These are phyloP conservation scores for Gonatopus flavifemur DNA, from an alignment of 1,140 invertebrate species.

Conservation along the genomic window DNA sequence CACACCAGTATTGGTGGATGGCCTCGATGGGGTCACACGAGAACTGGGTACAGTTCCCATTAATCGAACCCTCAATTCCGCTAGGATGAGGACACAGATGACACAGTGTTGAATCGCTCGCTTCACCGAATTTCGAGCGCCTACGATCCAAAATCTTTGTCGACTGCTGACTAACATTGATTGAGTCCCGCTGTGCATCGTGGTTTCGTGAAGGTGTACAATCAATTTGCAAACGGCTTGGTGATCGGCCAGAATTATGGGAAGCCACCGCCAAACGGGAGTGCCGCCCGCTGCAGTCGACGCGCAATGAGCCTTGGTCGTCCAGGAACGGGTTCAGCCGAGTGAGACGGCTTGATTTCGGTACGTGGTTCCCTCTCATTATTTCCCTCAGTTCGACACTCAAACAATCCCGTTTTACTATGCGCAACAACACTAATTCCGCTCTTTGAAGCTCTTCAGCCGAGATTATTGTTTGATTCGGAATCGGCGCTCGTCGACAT, in stretches of 20 bases:
- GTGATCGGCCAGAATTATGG: slow-evolving; percentile 19
- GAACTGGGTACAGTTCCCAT: slow-evolving; percentile 10
- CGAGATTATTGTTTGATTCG: too few relatives aligned
- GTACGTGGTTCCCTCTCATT: too few relatives aligned
- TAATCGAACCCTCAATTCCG: background rate
- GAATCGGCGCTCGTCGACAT: too few relatives aligned
- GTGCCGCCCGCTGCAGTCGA: too few relatives aligned
- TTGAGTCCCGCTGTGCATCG: slow-evolving; percentile 18
- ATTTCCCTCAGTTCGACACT: too few relatives aligned
- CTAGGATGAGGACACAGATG: slow-evolving; percentile 3
- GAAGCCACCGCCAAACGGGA: too few relatives aligned
- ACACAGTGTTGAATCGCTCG: slow-evolving; percentile 4
- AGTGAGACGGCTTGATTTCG: too few relatives aligned
- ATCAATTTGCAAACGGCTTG: slow-evolving; percentile 16
- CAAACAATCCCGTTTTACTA: too few relatives aligned
- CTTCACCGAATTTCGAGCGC: slow-evolving; percentile 5
- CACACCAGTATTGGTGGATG: slow-evolving; percentile 2
- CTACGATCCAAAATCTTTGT: slow-evolving; percentile 6
- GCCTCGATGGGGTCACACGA: background rate
- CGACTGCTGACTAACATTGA: slow-evolving; percentile 6
- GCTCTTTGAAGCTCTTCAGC: too few relatives aligned
- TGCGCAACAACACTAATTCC: too few relatives aligned
- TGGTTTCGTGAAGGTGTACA: slow-evolving; percentile 12
- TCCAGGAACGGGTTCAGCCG: too few relatives aligned
- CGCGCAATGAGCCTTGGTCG: too few relatives aligned